Conservation (phyloP, 2,113 vertebrate species). For the Neotoma lepida region DNA sequence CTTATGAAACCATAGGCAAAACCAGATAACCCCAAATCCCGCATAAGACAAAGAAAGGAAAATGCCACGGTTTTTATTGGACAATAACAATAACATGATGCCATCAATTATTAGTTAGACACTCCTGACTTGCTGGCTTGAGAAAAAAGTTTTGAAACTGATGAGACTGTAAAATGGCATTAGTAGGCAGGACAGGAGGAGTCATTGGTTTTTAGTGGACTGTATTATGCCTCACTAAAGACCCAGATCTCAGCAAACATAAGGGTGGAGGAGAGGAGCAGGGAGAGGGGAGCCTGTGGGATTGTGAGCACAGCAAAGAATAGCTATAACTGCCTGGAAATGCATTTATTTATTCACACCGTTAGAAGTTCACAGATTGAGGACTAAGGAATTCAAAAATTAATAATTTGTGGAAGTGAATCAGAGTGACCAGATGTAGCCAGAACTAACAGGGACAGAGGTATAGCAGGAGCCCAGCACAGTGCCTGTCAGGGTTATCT, state of each 20-base stretch:
- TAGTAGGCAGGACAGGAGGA: background rate
- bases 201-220: background rate
- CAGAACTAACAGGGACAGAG: too few relatives aligned
- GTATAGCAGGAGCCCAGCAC: too few relatives aligned
- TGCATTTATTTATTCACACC: background rate
- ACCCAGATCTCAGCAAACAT: background rate
- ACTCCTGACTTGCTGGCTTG: background rate
- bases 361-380: background rate
- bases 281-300: too few relatives aligned
- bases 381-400: background rate
- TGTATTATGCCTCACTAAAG: background rate
- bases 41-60: background rate
- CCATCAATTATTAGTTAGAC: background rate
- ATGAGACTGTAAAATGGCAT: background rate
- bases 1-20: background rate
- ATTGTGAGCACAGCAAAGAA: background rate
- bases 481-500: background rate
- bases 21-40: background rate
- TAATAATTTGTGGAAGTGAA: background rate
- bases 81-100: background rate
- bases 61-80: background rate
- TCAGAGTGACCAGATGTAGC: background rate
- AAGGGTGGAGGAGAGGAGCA: background rate
- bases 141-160: background rate
- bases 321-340: background rate